phyloP scores from a whole-genome alignment of 2,797 vertebrate genomes.

The Lophius americanus region DNA sequence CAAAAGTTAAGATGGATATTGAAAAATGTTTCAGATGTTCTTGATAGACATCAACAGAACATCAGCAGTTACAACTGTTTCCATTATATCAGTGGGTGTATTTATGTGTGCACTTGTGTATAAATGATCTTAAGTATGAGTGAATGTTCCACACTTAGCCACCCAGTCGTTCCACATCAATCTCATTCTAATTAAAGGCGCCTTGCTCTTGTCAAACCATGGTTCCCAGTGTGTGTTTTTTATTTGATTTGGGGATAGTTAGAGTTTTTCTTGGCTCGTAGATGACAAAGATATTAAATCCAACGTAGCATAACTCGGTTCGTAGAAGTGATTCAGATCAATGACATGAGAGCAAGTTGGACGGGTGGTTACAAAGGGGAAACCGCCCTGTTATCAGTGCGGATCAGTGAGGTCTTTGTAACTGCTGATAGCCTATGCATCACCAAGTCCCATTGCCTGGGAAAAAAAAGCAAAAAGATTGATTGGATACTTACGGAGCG shows the following conservation, averaged over 20 bases:
- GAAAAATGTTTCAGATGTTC: slow-evolving; percentile 52
- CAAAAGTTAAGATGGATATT: slow-evolving; percentile 65
- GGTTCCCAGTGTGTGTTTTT: slow-evolving; percentile 64
- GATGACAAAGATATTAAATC: slow-evolving; percentile 54
- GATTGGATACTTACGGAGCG: slow-evolving; percentile 45
- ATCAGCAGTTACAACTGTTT: slow-evolving; percentile 63
- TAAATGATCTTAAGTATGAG: slow-evolving; percentile 58
- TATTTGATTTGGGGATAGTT: slow-evolving; percentile 75
- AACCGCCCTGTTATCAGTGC: slow-evolving; percentile 50
- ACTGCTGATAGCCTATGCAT: slow-evolving; percentile 51
- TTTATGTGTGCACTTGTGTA: slow-evolving; percentile 57
- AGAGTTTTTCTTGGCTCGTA: slow-evolving; percentile 61
- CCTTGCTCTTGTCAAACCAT: slow-evolving; percentile 69
- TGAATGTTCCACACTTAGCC: slow-evolving; percentile 71
- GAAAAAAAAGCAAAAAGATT: slow-evolving; percentile 54
- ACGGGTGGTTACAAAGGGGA: slow-evolving; percentile 37
- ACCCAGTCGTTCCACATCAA: slow-evolving; percentile 74
- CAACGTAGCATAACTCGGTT: slow-evolving; percentile 51
- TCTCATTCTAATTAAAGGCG: slow-evolving; percentile 74
- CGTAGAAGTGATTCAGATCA: slow-evolving; percentile 45
- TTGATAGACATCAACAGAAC: slow-evolving; percentile 65
- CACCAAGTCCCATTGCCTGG: slow-evolving; percentile 45
- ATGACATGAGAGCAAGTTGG: slow-evolving; percentile 17
- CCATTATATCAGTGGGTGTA: slow-evolving; percentile 74
- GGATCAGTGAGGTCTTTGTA: slow-evolving; percentile 49